Evolutionary conservation across 2,888 invertebrate species (phyloP), one percentile per base, ranked within the genome.

Genomic region (Drosophila pseudotakahashii): DNA sequence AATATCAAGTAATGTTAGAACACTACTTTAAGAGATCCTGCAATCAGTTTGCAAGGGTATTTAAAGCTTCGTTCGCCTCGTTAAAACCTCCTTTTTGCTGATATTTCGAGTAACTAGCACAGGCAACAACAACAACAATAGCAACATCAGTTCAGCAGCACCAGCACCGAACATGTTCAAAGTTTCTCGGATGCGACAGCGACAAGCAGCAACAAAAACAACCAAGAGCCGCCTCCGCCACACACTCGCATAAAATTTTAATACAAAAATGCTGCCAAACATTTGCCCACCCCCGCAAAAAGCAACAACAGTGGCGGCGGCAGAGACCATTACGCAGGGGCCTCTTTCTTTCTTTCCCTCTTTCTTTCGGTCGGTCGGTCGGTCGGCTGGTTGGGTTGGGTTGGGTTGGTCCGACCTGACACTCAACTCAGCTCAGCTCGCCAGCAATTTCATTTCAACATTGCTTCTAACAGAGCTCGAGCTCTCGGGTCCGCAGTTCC

Each of bases 391-490:
- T 7, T 41, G 16, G 41, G n/a, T 39, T 41, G 16, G 41, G n/a
- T 39, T 34, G 34, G 34, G 37, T 41, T 23, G 52, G 52, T 45
- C 53, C 73, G 63, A 63, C 62, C 73, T 55, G 70, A 55, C 70
- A 69, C 66, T 67, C 52, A 26, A 63, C 57, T 54, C 75, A 64
- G 34, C 72, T 75, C 60, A 69, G 47, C 73, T 45, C 64, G 77
- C 76, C 86, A 83, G 69, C 68, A 82, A 88, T 88, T 83, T 77
- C 84, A 80, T 81, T 87, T 86, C 89, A 84, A 84, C 89, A 88
- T 84, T 84, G 84, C 81, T 87, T 77, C 79, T 73, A 88, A 62
- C 88, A 77, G 79, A 70, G 73, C 79, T 34, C 54, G 59, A 60
- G 57, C 77, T 61, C 58, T 37, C 14, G 47, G 42, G 23, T 44